Evolutionary conservation across 2,113 vertebrate genomes (phyloP).

Genomic region (Blennius ocellaris): DNA sequence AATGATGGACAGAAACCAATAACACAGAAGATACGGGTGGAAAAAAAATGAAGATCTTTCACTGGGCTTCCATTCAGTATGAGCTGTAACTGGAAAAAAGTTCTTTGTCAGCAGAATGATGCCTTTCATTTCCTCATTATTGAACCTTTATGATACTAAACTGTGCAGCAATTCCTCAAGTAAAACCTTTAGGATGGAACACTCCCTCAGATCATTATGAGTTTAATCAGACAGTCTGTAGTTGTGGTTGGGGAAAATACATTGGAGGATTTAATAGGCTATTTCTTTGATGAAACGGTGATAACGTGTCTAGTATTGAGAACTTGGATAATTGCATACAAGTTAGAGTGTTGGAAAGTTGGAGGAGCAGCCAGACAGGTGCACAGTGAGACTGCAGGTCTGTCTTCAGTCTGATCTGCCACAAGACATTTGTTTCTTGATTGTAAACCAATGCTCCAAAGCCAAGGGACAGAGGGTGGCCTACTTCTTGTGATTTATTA

Average conservation of each 20-base stretch:
- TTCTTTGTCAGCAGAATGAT: background rate
- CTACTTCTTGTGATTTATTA: conserved; percentile 72
- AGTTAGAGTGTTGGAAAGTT: background rate
- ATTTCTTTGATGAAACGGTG: conserved; percentile 28
- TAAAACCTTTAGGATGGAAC: conserved; percentile 3
- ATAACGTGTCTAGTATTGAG: conserved; percentile 5
- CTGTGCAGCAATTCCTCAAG: background rate
- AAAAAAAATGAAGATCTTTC: background rate
- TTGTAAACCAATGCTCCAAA: conserved; percentile 49
- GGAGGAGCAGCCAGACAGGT: conserved; percentile 4
- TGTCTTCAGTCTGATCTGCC: conserved; percentile 38
- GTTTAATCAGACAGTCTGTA: background rate
- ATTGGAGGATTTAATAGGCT: conserved; percentile 8
- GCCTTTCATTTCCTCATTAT: background rate
- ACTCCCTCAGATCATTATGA: conserved; percentile 14
- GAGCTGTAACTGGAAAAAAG: background rate
- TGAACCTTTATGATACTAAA: conserved; percentile 4
- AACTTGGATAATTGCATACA: conserved; percentile 12
- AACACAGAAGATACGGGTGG: too few relatives aligned
- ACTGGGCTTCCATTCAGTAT: background rate
- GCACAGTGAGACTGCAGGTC: conserved; percentile 33
- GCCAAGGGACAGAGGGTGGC: conserved; percentile 53
- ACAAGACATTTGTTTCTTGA: conserved; percentile 55
- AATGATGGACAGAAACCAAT: too few relatives aligned
- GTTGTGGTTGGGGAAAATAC: conserved; percentile 3